A percentile compares a stretch with the other conserved stretches of the same genome.
Evolutionary conservation across 2,113 vertebrate species (phyloP).

Genomic region (Otolemur garnettii): DNA sequence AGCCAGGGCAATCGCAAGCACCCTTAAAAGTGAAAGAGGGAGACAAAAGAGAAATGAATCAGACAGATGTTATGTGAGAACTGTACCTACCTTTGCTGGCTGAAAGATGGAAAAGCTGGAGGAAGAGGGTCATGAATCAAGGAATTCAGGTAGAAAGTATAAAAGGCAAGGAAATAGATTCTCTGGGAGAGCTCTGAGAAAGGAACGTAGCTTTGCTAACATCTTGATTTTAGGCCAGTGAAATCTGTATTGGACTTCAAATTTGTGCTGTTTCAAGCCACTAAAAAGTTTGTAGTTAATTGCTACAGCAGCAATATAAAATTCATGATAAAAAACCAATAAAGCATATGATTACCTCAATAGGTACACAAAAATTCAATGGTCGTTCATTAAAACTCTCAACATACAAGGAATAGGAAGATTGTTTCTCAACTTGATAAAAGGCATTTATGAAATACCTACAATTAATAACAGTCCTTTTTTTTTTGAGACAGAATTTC

Average conservation of each 20-base stretch:
- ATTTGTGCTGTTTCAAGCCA: neutral
- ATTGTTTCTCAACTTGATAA: neutral
- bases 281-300: neutral
- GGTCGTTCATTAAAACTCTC: neutral
- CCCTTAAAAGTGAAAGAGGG: neutral
- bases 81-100: neutral
- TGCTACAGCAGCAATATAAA: neutral
- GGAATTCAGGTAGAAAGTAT: neutral
- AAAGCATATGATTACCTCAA: neutral
- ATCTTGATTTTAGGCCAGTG: neutral
- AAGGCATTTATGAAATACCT: neutral
- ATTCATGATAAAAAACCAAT: neutral
- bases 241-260: neutral
- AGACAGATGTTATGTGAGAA: neutral
- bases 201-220: neutral
- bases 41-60: neutral
- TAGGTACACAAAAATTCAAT: neutral
- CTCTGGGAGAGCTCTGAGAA: neutral
- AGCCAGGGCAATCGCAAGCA: neutral
- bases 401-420: neutral
- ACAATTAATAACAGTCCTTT: neutral
- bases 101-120: neutral
- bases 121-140: neutral
- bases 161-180: neutral
- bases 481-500: too few relatives aligned